phyloP scores from a whole-genome alignment of 2,797 vertebrate genomes.

The Tachyglossus aculeatus region DNA sequence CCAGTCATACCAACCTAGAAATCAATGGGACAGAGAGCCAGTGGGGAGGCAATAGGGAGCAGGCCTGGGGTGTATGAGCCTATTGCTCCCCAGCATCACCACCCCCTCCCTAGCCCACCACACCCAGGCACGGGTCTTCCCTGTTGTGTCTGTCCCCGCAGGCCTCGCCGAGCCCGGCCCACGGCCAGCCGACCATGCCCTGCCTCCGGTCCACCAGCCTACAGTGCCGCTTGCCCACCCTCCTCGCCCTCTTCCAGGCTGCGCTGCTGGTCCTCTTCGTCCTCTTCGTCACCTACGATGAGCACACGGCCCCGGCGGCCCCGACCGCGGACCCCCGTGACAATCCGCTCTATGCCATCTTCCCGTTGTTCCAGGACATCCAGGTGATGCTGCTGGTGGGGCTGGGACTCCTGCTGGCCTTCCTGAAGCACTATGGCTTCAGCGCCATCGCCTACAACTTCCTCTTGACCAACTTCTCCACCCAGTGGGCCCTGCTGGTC shows the following conservation, averaged over 20 bases:
- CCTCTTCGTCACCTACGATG: conserved; percentile 76
- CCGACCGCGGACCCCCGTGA: conserved; percentile 64
- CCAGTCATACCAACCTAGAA: no score
- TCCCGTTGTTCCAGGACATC: conserved; percentile 82
- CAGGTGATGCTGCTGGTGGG: conserved; percentile 87
- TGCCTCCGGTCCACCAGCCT: conserved; percentile 44
- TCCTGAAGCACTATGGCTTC: conserved; percentile 81
- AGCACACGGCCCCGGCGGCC: conserved; percentile 53
- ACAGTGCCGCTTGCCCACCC: conserved; percentile 67
- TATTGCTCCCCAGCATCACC: no score
- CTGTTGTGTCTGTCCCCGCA: neutral
- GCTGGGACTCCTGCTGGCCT: conserved; percentile 83
- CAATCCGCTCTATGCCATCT: conserved; percentile 72
- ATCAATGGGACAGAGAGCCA: no score
- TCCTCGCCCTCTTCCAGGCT: conserved; percentile 73
- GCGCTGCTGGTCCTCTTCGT: conserved; percentile 72
- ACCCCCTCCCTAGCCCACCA: neutral
- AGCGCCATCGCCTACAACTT: conserved; percentile 84
- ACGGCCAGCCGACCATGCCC: neutral
- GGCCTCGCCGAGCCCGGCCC: neutral
- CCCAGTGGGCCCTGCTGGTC: conserved; percentile 84
- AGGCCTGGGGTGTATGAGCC: no score
- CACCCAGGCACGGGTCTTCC: neutral
- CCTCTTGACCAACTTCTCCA: conserved; percentile 81
- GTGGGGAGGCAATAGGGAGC: no score